Conservation (phyloP, 2,113 vertebrate genomes). For the Chaetodon auriga region DNA sequence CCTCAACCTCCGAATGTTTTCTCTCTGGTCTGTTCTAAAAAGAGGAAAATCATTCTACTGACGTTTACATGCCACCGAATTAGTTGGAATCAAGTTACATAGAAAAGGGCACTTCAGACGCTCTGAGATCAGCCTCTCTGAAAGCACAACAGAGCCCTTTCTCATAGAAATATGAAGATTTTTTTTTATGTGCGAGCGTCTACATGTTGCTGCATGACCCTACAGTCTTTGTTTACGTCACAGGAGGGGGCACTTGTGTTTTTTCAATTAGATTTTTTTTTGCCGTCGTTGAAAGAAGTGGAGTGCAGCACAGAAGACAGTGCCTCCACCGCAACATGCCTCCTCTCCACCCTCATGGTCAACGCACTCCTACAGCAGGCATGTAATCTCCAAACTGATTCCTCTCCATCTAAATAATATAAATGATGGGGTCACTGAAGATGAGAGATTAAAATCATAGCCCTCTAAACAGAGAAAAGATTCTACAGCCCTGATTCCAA, state of each 20-base stretch:
- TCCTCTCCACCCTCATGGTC: too few species aligned
- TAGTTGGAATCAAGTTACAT: neutral
- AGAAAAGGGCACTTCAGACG: neutral
- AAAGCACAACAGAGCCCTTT: neutral
- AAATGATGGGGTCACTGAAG: too few species aligned
- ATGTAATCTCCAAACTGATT: too few species aligned
- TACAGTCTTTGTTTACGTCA: neutral
- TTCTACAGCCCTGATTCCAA: too few species aligned
- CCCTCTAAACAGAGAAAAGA: too few species aligned
- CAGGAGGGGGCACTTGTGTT: neutral
- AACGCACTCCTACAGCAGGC: too few species aligned
- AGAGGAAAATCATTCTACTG: slow-evolving; percentile 6
- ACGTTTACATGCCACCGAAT: slow-evolving; percentile 12
- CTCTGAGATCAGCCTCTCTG: neutral
- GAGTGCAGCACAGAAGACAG: neutral
- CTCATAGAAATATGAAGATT: neutral
- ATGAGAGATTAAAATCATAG: too few species aligned
- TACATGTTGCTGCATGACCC: neutral
- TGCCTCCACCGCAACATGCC: neutral
- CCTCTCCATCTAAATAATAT: too few species aligned
- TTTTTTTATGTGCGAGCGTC: neutral
- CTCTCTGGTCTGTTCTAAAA: slow-evolving; percentile 21
- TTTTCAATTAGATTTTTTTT: neutral
- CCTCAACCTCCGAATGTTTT: slow-evolving; percentile 49
- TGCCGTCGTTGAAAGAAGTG: neutral